A percentile compares a stretch with the other conserved stretches of the same genome.
Evolutionary conservation across 2,113 vertebrate species (phyloP).

Genomic region (Corynorhinus townsendii): DNA sequence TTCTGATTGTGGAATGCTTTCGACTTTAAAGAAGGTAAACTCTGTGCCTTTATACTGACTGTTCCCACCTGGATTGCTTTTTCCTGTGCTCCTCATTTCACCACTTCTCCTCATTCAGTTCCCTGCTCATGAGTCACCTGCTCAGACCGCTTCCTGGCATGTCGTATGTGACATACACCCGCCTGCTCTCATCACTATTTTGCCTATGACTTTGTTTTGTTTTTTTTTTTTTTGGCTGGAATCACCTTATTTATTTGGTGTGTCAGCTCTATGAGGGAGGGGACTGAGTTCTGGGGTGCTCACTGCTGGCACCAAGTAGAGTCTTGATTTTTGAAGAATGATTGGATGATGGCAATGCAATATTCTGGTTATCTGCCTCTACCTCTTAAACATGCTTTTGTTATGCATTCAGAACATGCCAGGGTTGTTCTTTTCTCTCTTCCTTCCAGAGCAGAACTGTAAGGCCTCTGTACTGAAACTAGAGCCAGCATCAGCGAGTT

Average conservation of each 20-base stretch:
- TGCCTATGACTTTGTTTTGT: accelerated
- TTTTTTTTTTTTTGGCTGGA: neutral
- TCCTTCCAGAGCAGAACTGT: neutral
- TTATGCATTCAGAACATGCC: accelerated
- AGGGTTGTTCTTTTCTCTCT: neutral
- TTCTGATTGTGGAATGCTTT: neutral
- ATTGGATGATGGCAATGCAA: accelerated
- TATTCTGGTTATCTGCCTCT: neutral
- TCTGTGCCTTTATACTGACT: neutral
- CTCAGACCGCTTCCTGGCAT: neutral
- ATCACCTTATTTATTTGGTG: neutral
- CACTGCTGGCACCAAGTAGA: accelerated
- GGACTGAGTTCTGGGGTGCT: neutral
- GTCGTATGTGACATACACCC: accelerated
- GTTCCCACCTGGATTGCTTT: neutral
- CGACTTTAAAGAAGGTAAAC: neutral
- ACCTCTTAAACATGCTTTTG: neutral
- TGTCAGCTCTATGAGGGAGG: neutral
- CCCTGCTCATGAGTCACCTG: neutral
- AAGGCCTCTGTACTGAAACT: neutral
- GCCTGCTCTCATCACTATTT: neutral
- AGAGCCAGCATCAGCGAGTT: accelerated
- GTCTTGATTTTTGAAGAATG: neutral
- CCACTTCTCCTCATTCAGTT: neutral
- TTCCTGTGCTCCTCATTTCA: neutral